phyloP scores from a whole-genome alignment of 1,140 invertebrate species.

The Neotoxoptera formosana region DNA sequence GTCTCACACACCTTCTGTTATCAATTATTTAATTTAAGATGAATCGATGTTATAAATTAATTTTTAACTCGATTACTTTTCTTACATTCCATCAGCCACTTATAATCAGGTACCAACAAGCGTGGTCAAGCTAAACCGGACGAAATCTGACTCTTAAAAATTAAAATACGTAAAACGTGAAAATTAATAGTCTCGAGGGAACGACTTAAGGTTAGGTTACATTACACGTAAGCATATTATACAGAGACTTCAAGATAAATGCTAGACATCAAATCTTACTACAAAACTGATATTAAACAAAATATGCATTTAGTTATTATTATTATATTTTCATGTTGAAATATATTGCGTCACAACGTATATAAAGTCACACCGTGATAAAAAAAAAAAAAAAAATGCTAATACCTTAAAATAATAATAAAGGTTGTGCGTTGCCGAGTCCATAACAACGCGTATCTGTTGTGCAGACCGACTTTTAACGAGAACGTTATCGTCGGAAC shows the following conservation, averaged over 20 bases:
- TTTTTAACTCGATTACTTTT: neutral
- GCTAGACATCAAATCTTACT: neutral
- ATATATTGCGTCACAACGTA: neutral
- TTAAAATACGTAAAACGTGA: neutral
- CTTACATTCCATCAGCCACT: neutral
- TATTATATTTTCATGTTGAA: neutral
- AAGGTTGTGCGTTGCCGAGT: neutral
- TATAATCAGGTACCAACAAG: neutral
- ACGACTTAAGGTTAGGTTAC: too few species aligned
- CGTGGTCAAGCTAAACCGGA: neutral
- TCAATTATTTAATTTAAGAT: neutral
- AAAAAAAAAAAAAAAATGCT: neutral
- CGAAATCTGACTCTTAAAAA: neutral
- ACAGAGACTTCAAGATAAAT: neutral
- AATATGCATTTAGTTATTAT: neutral
- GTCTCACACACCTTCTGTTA: neutral
- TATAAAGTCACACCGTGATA: neutral
- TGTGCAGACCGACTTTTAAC: slow-evolving; percentile 41
- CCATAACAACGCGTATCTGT: slow-evolving; percentile 19
- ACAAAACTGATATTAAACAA: neutral
- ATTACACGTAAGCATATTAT: neutral
- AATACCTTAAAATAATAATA: neutral
- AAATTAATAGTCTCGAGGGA: neutral
- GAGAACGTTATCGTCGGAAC: slow-evolving; percentile 38
- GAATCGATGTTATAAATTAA: neutral